These are phyloP conservation scores for Trissoscelio sp. DNA, from an alignment of 2,888 invertebrate species.

Conservation along the genomic window DNA sequence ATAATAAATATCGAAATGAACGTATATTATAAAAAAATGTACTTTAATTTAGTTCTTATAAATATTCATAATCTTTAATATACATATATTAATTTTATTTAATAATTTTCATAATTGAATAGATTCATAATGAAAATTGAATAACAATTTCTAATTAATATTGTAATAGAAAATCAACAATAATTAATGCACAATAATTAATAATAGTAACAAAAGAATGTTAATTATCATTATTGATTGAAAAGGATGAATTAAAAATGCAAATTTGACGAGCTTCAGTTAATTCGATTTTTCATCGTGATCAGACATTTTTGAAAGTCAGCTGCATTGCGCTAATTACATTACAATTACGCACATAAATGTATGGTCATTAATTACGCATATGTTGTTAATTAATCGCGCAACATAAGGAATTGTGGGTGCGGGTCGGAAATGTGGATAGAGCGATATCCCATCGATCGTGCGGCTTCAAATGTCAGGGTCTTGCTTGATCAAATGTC, in stretches of 20 bases:
- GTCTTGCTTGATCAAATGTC: slow-evolving; percentile 53
- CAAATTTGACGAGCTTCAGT: background rate
- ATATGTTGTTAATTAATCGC: slow-evolving; percentile 15
- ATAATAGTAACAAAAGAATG: background rate
- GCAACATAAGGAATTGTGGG: slow-evolving; percentile 18
- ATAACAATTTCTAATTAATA: no score
- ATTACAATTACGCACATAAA: slow-evolving; percentile 3
- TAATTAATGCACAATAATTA: background rate
- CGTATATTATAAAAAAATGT: no score
- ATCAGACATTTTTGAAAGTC: slow-evolving; percentile 32
- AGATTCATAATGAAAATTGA: no score
- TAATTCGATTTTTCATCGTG: slow-evolving; percentile 73
- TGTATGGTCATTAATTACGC: slow-evolving; percentile 22
- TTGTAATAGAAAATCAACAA: no score
- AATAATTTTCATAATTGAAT: no score
- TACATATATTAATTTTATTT: no score
- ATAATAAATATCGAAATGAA: no score
- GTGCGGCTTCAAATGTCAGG: slow-evolving; percentile 62
- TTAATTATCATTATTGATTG: background rate
- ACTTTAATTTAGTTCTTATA: no score
- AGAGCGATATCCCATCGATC: slow-evolving; percentile 61
- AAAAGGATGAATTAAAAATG: background rate
- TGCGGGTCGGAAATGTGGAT: slow-evolving; percentile 33
- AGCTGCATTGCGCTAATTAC: background rate
- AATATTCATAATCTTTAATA: no score